Evolutionary conservation across 2,113 vertebrate genomes (phyloP).

Genomic region (Apodemus sylvaticus): DNA sequence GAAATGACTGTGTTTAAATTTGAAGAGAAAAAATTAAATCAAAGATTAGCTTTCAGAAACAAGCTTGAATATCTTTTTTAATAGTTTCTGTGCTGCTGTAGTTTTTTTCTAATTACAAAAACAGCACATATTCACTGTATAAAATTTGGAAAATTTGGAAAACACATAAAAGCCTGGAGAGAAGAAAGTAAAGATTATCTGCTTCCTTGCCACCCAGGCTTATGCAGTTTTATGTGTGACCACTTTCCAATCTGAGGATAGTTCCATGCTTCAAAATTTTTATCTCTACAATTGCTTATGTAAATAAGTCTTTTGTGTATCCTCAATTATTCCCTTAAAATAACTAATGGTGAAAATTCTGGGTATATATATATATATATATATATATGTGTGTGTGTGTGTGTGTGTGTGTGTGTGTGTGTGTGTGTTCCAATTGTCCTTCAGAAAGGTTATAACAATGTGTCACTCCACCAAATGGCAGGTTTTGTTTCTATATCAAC

Average conservation of each 20-base stretch:
- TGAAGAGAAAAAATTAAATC: constrained; percentile 72
- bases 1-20: constrained; percentile 69
- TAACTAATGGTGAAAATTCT: constrained; percentile 11
- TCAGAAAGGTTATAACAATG: too few species aligned
- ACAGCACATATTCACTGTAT: constrained; percentile 55
- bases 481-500: constrained; percentile 13
- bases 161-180: constrained; percentile 61
- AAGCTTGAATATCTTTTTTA: constrained; percentile 65
- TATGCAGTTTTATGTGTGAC: constrained; percentile 36
- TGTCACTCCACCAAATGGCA: neutral
- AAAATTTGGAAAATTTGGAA: constrained; percentile 60
- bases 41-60: constrained; percentile 72
- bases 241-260: constrained; percentile 4
- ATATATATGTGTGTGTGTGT: too few species aligned
- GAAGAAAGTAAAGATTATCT: constrained; percentile 58
- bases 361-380: too few species aligned
- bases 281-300: constrained; percentile 38
- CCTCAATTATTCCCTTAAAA: constrained; percentile 42
- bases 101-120: constrained; percentile 68
- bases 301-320: constrained; percentile 14
- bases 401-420: too few species aligned
- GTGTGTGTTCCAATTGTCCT: constrained; percentile 41
- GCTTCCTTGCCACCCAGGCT: neutral
- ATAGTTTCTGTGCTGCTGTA: constrained; percentile 57
- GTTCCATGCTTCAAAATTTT: constrained; percentile 50